Conservation (phyloP, 2,113 vertebrate species). For the Felis catus region F.catus_Fca126_mat1.0 CM031418.1:39953001-39953500, state of each 20-base stretch:
- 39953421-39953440: neutral
- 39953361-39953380: neutral
- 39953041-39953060: too few relatives aligned
- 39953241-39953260: neutral
- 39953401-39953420: neutral
- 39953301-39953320: neutral
- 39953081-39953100: too few relatives aligned
- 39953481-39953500: neutral
- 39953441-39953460: neutral
- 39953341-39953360: neutral
- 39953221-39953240: neutral
- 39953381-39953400: neutral
- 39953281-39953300: neutral
- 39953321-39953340: neutral
- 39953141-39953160: too few relatives aligned
- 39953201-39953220: too few relatives aligned
- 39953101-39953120: too few relatives aligned
- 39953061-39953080: too few relatives aligned
- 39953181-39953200: too few relatives aligned
- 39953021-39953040: too few relatives aligned
- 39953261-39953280: neutral
- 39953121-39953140: too few relatives aligned
- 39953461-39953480: neutral
- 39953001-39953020: too few relatives aligned
- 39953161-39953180: too few relatives aligned